Base-by-base conservation (phyloP, 2,113 vertebrate species). In the Nothocercus julius region DNA sequence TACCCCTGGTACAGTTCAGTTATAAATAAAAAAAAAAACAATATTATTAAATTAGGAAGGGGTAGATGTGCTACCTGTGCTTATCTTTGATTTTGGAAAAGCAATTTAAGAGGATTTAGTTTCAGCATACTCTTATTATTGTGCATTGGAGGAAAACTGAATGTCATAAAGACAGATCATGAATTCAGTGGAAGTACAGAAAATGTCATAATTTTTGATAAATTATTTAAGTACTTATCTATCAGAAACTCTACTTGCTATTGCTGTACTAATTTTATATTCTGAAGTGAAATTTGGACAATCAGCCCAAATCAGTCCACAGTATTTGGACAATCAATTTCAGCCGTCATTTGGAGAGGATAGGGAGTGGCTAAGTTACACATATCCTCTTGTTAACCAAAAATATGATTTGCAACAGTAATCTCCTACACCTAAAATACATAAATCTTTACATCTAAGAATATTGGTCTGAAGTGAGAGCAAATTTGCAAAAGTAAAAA, bases 11-110 rank as follows among this genome's bases (percentile, higher is more conserved):
- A 28, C 13, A 79, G 14, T 3, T 53, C 12, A 38, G 42, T 61
- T 82, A 58, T 42, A 75, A n/a, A 68, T 49, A n/a, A 49, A 58
- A 44, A 47, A 47, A 47, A 47, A 61, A 5, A 24, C 28, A 58
- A 44, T 77, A 75, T 49, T 49, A 22, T 49, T 49, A 95, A 80
- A 72, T 72, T 59, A 63, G 15, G 22, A 84, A 69, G 27, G 76
- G 59, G 74, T n/a, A 69, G 21, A 79, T 36, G n/a, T 83, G 70
- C 91, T 81, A 75, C 22, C 17, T 78, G 32, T 32, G 30, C 45
- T 78, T 75, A 63, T 66, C 45, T 91, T 78, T 78, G 61, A 75
- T 89, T 89, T 81, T 77, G 66, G 56, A 86, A 84, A 95, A 86
- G 22, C n/a, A 54, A 13, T 44, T 36, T 78, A 54, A 30, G 15